Percentiles rank a stretch among this genome's conserved stretches.
Evolutionary conservation across 1,140 invertebrate genomes (phyloP).

Genomic region (Sitophilus oryzae): DNA sequence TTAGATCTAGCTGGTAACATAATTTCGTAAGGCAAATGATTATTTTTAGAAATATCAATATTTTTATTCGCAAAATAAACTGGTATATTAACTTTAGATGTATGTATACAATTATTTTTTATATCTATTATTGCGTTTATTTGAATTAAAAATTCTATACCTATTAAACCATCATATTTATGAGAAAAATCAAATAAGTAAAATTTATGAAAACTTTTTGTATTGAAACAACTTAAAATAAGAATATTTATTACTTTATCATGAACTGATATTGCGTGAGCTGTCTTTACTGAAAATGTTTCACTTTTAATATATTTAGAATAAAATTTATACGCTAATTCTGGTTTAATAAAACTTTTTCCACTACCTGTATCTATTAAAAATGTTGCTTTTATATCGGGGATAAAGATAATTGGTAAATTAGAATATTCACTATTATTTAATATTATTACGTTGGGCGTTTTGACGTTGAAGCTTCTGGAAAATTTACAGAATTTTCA

Average conservation of each 20-base stretch:
- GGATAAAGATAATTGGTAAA: too few relatives aligned
- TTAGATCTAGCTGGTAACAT: too few relatives aligned
- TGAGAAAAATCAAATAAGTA: too few relatives aligned
- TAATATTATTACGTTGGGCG: too few relatives aligned
- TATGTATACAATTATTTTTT: too few relatives aligned
- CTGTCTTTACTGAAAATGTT: slow-evolving; percentile 17
- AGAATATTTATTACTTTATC: slow-evolving; percentile 13
- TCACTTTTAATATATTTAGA: slow-evolving; percentile 4
- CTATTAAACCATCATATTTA: slow-evolving; percentile 5
- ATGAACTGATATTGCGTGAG: slow-evolving; percentile 9
- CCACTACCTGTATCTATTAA: too few relatives aligned
- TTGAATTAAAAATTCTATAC: slow-evolving; percentile 5
- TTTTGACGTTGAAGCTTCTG: not conserved
- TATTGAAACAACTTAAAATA: slow-evolving; percentile 19
- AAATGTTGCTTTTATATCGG: slow-evolving; percentile 16
- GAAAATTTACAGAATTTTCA: not conserved
- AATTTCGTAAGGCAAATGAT: too few relatives aligned
- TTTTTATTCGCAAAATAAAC: too few relatives aligned
- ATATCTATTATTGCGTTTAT: slow-evolving; percentile 1
- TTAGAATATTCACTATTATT: too few relatives aligned
- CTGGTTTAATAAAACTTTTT: too few relatives aligned
- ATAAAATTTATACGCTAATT: slow-evolving; percentile 15
- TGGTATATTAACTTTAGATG: not conserved
- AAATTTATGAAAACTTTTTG: slow-evolving; percentile 2
- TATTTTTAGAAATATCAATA: too few relatives aligned